phyloP scores from a whole-genome alignment of 2,797 vertebrate genomes.

The Oophaga sylvatica region DNA sequence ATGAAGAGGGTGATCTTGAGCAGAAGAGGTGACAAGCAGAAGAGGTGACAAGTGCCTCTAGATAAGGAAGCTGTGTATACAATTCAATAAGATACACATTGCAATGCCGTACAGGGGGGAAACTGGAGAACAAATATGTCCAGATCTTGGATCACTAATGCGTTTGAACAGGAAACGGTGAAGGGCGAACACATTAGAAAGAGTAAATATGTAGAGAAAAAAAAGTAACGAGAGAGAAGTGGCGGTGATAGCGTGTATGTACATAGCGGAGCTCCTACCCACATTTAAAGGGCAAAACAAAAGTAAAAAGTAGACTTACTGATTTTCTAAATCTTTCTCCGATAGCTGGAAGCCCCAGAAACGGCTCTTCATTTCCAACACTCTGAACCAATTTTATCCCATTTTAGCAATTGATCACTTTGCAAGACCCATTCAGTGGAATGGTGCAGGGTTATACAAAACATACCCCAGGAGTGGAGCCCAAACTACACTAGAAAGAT shows the following conservation, averaged over 20 bases:
- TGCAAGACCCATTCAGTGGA: too few species aligned
- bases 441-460: too few species aligned
- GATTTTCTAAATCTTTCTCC: too few species aligned
- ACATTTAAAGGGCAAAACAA: background rate
- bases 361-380: too few species aligned
- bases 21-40: background rate
- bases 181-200: background rate
- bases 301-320: too few species aligned
- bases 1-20: background rate
- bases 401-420: too few species aligned
- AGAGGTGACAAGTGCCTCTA: background rate
- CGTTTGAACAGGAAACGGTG: background rate
- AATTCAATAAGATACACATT: background rate
- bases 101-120: background rate
- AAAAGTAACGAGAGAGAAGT: background rate
- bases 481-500: too few species aligned
- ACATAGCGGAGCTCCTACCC: background rate
- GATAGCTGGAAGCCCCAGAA: too few species aligned
- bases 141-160: background rate
- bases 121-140: background rate
- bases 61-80: slow-evolving; percentile 1
- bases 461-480: too few species aligned
- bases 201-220: background rate
- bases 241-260: background rate
- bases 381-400: too few species aligned